Base-by-base conservation (phyloP, 2,888 invertebrate species). In the Adineta ricciae region DNA sequence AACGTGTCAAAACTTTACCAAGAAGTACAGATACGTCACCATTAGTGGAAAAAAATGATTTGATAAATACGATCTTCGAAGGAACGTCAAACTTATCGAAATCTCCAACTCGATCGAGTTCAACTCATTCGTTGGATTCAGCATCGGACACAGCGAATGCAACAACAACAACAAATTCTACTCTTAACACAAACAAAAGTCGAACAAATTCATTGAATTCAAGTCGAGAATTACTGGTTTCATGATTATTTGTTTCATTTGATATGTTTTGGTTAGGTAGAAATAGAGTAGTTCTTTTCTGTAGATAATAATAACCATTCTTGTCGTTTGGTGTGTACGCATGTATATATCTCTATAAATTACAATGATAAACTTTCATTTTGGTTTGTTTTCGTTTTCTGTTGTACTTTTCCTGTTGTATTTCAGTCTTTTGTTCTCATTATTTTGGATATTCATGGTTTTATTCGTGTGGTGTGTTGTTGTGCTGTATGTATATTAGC, bases 1-100 rank as follows among this genome's bases (percentile, higher is more conserved):
- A 78, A 78, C 78, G 78, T n/a, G 78, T 78, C 24, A 78, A 78
- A 78, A 78, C 41, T 24, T 41, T n/a, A 41, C 38, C 78, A 78
- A 14, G 41, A 78, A 78, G 41, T 9, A 78, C 78, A 78, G 41
- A 41, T 78, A 24, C 38, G 41, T 78, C 78, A 41, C 78, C 78
- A n/a, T 78, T 78, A 41, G 11, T 41, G 24, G 78, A 78, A 41
- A 78, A 78, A 41, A 78, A 78, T 78, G 78, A 41, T 78, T 78
- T 78, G 11, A 78, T 78, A 9, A 78, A 78, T 78, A 78, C 78
- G 41, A n/a, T 78, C 24, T 41, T 38, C 41, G 24, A 78, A 78
- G 78, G n/a, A 41, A 32, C 64, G 0, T 14, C 38, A 78, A 41
- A 38, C 38, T 38, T n/a, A 41, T 78, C 78, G 3, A 41, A 41